Conservation (phyloP, 2,797 vertebrate species). For the Sphenopsis melanotis region DNA sequence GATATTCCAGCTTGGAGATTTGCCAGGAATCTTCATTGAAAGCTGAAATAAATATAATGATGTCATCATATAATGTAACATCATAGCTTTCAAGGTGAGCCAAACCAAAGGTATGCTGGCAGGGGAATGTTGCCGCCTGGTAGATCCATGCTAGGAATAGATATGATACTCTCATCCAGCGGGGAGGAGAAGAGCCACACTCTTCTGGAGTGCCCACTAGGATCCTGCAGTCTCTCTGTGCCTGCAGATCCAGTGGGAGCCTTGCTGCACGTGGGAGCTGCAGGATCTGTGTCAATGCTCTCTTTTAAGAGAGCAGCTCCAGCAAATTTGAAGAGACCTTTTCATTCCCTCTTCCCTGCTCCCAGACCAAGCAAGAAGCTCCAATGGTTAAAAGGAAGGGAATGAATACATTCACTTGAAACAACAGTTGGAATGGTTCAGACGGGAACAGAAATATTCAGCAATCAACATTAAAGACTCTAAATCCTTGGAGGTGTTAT, state of each 20-base stretch:
- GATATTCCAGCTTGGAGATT: slow-evolving; percentile 29
- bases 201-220: slow-evolving; percentile 20
- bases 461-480: slow-evolving; percentile 43
- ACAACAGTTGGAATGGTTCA: slow-evolving; percentile 50
- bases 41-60: slow-evolving; percentile 62
- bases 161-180: not conserved
- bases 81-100: slow-evolving; percentile 57
- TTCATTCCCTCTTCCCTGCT: slow-evolving; percentile 49
- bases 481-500: slow-evolving; percentile 43
- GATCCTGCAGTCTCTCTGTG: slow-evolving; percentile 28
- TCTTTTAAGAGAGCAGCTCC: slow-evolving; percentile 46
- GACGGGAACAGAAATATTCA: slow-evolving; percentile 36
- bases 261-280: not conserved
- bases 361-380: slow-evolving; percentile 30
- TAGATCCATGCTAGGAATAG: slow-evolving; percentile 55
- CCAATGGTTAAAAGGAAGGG: slow-evolving; percentile 30
- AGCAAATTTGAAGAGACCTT: slow-evolving; percentile 52
- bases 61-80: slow-evolving; percentile 55
- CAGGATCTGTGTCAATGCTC: slow-evolving; percentile 48
- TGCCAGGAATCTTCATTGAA: slow-evolving; percentile 32
- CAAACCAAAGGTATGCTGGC: slow-evolving; percentile 66
- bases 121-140: slow-evolving; percentile 47
- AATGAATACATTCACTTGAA: slow-evolving; percentile 38
- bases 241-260: not conserved
- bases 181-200: not conserved